phyloP scores from a whole-genome alignment of 1,140 invertebrate genomes.

The Marisa cornuarietis region DNA sequence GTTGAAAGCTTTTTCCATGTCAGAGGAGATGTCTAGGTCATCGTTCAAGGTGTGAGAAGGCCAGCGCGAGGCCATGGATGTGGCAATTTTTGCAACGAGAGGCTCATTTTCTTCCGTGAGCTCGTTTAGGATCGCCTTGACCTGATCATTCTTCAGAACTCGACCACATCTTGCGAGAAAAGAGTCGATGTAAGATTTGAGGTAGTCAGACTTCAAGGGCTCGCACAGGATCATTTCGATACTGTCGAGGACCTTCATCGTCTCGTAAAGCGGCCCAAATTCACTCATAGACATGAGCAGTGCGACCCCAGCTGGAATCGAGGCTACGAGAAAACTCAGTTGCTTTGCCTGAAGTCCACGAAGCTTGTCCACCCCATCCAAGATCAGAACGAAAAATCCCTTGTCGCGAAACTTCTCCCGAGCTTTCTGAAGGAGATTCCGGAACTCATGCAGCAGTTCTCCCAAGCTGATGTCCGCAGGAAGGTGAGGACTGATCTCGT shows the following conservation, averaged over 20 bases:
- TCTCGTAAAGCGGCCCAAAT: conserved; percentile 13
- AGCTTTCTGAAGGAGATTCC: conserved; percentile 12
- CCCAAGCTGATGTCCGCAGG: conserved; percentile 15
- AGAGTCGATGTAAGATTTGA: background rate
- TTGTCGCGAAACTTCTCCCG: conserved; percentile 11
- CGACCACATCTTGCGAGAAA: conserved; percentile 14
- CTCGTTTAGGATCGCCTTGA: conserved; percentile 14
- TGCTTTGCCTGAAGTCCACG: conserved; percentile 23
- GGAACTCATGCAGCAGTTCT: conserved; percentile 24
- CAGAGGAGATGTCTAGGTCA: conserved; percentile 9
- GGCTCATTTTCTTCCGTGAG: conserved; percentile 20
- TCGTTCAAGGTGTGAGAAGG: conserved; percentile 32
- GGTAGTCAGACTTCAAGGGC: background rate
- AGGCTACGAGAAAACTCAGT: conserved; percentile 24
- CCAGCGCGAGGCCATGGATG: conserved; percentile 22
- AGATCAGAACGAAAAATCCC: conserved; percentile 26
- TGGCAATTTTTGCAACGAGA: conserved; percentile 15
- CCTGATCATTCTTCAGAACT: conserved; percentile 29
- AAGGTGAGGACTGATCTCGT: conserved; percentile 16
- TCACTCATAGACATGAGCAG: conserved; percentile 25
- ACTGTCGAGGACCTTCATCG: conserved; percentile 9
- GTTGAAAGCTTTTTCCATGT: conserved; percentile 20
- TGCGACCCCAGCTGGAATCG: conserved; percentile 13
- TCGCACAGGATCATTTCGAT: background rate
- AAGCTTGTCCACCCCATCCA: conserved; percentile 31